Conservation (phyloP, 2,888 invertebrate species). For the Masnerella sp. region DNA sequence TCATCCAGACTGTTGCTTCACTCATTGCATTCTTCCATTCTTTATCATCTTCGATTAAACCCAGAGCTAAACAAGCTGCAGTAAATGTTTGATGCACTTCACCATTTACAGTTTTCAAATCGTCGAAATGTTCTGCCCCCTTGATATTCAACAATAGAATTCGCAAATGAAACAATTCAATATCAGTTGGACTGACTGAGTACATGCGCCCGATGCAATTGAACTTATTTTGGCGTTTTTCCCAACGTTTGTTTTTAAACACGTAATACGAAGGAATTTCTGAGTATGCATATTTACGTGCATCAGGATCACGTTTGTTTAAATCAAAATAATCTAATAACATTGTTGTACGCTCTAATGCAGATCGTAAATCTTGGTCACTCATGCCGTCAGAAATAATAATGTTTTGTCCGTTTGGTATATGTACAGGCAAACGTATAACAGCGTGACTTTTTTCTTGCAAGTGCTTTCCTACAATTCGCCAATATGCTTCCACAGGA, state of each 20-base stretch:
- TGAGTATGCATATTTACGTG: neutral
- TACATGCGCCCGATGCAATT: neutral
- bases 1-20: neutral
- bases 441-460: too few relatives aligned
- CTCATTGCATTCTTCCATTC: neutral
- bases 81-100: neutral
- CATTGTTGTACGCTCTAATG: too few relatives aligned
- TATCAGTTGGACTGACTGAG: slow-evolving; percentile 1
- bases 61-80: neutral
- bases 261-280: slow-evolving; percentile 1
- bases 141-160: neutral
- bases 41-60: slow-evolving; percentile 1
- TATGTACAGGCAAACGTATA: neutral
- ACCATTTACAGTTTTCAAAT: neutral
- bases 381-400: neutral
- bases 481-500: neutral
- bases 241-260: neutral
- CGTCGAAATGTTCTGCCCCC: neutral
- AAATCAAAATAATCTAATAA: too few relatives aligned
- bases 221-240: neutral
- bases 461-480: neutral
- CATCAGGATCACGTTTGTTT: neutral
- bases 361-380: neutral
- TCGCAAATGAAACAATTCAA: neutral
- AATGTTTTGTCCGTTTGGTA: slow-evolving; percentile 3